phyloP scores from a whole-genome alignment of 2,113 vertebrate species.

The Chinchilla lanigera region DNA sequence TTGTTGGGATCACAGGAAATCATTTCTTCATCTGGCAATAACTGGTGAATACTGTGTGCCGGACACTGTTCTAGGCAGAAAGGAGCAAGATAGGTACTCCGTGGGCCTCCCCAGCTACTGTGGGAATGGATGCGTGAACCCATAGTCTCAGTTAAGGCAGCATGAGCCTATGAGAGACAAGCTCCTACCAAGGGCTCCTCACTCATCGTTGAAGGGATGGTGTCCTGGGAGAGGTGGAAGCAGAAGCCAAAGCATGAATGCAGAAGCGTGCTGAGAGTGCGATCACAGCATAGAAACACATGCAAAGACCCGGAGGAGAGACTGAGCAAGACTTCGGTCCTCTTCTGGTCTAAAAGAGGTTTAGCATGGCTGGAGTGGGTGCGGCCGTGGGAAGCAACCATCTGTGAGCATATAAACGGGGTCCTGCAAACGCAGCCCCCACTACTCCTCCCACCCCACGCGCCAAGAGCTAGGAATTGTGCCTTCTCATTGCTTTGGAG shows the following conservation, averaged over 20 bases:
- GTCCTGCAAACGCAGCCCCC: neutral
- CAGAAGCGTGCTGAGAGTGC: neutral
- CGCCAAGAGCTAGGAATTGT: neutral
- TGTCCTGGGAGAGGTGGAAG: neutral
- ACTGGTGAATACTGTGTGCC: neutral
- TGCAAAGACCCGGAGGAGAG: neutral
- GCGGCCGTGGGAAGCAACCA: neutral
- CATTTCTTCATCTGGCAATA: neutral
- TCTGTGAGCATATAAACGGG: neutral
- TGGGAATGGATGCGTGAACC: neutral
- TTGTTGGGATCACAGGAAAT: neutral
- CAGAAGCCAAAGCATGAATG: neutral
- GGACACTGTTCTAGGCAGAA: neutral
- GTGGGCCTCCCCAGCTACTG: neutral
- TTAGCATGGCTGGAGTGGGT: neutral
- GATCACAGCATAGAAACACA: rapidly evolving
- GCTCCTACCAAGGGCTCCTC: neutral
- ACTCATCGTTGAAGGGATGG: neutral
- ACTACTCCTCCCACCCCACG: neutral
- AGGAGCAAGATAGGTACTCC: neutral
- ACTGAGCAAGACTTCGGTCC: neutral
- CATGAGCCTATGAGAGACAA: neutral
- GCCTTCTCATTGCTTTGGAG: neutral
- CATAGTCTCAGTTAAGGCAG: neutral
- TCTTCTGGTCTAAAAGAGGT: neutral